phyloP scores from a whole-genome alignment of 2,888 invertebrate genomes.

The Osedax frankpressi region DNA sequence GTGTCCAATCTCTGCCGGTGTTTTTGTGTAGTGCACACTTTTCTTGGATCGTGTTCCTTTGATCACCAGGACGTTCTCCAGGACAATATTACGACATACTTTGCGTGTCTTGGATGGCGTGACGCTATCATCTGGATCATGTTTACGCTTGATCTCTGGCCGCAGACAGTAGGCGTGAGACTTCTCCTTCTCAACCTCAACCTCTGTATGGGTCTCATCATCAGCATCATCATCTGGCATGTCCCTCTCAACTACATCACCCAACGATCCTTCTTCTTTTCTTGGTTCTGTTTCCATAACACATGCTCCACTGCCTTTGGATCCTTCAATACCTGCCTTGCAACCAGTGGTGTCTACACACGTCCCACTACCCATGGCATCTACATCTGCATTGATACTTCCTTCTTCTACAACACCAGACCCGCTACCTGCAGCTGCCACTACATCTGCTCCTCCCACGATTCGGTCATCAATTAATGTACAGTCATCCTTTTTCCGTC shows the following conservation, averaged over 20 bases:
- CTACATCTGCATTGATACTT: background rate
- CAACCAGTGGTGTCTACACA: too few species aligned
- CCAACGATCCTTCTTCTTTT: background rate
- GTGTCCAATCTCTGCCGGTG: constrained; percentile 7
- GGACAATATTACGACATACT: constrained; percentile 5
- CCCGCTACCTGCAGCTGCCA: background rate
- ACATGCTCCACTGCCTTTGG: background rate
- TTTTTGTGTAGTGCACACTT: constrained; percentile 6
- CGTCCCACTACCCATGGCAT: background rate
- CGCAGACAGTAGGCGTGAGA: constrained; percentile 4
- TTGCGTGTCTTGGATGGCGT: constrained; percentile 10
- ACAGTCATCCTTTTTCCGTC: background rate
- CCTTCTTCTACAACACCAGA: background rate
- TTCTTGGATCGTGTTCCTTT: background rate
- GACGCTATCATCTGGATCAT: background rate
- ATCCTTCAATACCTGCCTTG: background rate
- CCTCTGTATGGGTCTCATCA: background rate
- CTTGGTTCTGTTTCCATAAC: background rate
- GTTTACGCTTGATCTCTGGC: constrained; percentile 6
- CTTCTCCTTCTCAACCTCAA: background rate
- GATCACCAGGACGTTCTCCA: constrained; percentile 3
- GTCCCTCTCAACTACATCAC: background rate
- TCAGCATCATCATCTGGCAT: constrained; percentile 2
- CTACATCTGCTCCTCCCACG: background rate
- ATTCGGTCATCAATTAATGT: background rate